phyloP scores from a whole-genome alignment of 2,113 vertebrate species.

The Oryzias melastigma region DNA sequence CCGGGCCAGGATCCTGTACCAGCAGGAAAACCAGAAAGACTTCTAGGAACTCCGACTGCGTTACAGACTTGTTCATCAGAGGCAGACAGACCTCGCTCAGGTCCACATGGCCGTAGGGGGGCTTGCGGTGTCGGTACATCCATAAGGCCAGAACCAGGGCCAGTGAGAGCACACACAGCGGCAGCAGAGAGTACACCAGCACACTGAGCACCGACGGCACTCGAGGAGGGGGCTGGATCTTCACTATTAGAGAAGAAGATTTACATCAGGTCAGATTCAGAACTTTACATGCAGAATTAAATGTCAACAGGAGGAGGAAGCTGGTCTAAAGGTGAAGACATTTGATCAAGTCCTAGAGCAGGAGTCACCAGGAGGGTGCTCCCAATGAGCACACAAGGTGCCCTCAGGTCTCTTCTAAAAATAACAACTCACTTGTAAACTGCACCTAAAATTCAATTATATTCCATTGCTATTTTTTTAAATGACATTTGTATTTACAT shows the following conservation, averaged over 20 bases:
- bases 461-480: too few relatives aligned
- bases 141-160: conserved; percentile 89
- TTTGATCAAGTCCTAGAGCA: not conserved
- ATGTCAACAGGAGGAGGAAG: not conserved
- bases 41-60: not conserved
- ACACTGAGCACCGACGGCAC: conserved; percentile 87
- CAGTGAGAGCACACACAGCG: conserved; percentile 89
- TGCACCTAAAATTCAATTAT: too few relatives aligned
- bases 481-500: too few relatives aligned
- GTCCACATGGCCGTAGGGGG: conserved; percentile 93
- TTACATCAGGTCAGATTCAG: conserved; percentile 22
- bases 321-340: not conserved
- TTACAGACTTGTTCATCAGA: not conserved
- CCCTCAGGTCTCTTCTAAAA: too few relatives aligned
- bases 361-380: too few relatives aligned
- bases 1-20: conserved; percentile 84
- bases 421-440: too few relatives aligned
- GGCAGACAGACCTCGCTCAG: conserved; percentile 82
- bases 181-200: conserved; percentile 92
- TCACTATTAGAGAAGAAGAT: conserved; percentile 62
- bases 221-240: conserved; percentile 78
- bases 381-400: too few relatives aligned
- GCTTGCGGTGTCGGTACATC: conserved; percentile 95
- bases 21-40: not conserved
- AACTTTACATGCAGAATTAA: too few relatives aligned